These are phyloP conservation scores for Hemibagrus guttatus DNA, from an alignment of 2,797 vertebrate species.

Conservation along the genomic window DNA sequence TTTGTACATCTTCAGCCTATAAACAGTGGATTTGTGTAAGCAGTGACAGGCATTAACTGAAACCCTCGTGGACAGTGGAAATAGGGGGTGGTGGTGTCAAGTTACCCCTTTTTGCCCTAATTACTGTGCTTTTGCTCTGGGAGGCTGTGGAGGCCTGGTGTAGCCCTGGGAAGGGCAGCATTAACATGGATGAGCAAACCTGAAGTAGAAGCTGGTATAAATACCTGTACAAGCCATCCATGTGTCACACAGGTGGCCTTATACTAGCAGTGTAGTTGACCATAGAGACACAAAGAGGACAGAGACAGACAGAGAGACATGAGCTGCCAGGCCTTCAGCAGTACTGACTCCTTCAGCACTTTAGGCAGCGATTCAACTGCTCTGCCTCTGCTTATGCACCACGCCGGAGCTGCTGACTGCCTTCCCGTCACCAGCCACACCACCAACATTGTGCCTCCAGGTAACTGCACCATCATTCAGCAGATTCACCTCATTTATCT, in stretches of 20 bases:
- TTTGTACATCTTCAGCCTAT: slow-evolving; percentile 14
- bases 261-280: slow-evolving; percentile 44
- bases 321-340: slow-evolving; percentile 90
- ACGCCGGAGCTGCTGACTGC: slow-evolving; percentile 83
- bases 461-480: slow-evolving; percentile 63
- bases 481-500: background rate
- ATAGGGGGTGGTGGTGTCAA: slow-evolving; percentile 65
- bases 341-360: slow-evolving; percentile 84
- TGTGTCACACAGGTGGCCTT: slow-evolving; percentile 72
- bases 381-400: slow-evolving; percentile 95
- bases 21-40: slow-evolving; percentile 46
- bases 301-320: slow-evolving; percentile 64
- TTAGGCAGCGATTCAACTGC: slow-evolving; percentile 85
- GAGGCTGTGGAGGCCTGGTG: slow-evolving; percentile 70
- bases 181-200: slow-evolving; percentile 86
- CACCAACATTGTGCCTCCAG: slow-evolving; percentile 91
- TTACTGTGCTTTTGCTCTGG: slow-evolving; percentile 70
- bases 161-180: slow-evolving; percentile 75
- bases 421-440: slow-evolving; percentile 86
- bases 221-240: slow-evolving; percentile 85
- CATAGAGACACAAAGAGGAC: slow-evolving; percentile 9
- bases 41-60: slow-evolving; percentile 46
- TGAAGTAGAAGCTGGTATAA: slow-evolving; percentile 80
- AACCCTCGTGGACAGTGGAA: slow-evolving; percentile 59
- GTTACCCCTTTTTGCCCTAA: slow-evolving; percentile 72